Base-by-base conservation (phyloP, 2,888 invertebrate species). In the Opisthograptis luteolata region DNA sequence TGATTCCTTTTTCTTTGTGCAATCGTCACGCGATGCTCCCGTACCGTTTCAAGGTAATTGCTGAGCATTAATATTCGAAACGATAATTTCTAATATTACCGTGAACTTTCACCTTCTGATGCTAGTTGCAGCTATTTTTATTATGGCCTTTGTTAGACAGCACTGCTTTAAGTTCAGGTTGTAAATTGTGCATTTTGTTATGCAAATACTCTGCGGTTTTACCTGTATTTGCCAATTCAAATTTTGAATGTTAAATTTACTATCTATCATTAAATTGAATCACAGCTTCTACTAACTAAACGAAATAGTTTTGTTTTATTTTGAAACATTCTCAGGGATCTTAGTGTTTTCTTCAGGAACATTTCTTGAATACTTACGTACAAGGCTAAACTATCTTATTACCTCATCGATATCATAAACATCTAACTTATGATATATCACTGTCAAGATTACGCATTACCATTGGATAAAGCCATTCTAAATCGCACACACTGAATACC, bases 11-110 rank as follows among this genome's bases (percentile, higher is more conserved):
- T 79, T 79, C 69, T 75, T 70, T 58, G 66, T 61, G 66, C 53
- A 64, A 71, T 62, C 60, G 73, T 70, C 86, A 87, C 85, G 86
- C 85, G 74, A 87, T 59, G 65, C 51, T 57, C 59, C 39, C 67
- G 84, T 86, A 83, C 86, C 87, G 85, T 81, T 85, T 79, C 75
- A 76, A 44, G 58, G 81, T 87, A 87, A 87, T 87, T 86, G 76
- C 78, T 73, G 47, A 48, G 55, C 61, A 77, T 84, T 84, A 86
- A 76, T 85, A 84, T 81, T 80, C 79, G 60, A 65, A 76, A 70
- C 70, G 65, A 81, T 84, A 81, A 82, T 82, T 84, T 78, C 55
- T 24, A 68, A 72, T 76, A 76, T 77, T 70, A 66, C 82, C 81
- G 62, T 84, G 84, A 87, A 81, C 85, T 82, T 84, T 84, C 76